phyloP scores from a whole-genome alignment of 2,113 vertebrate species.

The Pseudorasbora parva region DNA sequence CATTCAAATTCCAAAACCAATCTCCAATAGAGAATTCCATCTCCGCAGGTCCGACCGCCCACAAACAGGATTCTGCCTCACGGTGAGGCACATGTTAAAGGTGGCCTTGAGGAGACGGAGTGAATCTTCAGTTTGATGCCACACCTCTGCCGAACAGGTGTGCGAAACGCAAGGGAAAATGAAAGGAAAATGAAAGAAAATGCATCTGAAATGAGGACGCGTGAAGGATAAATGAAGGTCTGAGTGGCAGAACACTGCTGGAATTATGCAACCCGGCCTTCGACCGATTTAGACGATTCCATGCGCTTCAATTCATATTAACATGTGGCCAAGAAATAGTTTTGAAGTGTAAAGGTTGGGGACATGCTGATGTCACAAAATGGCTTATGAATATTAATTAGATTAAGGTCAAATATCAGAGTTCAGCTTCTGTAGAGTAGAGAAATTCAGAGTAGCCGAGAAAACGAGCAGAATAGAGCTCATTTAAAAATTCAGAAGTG shows the following conservation, averaged over 20 bases:
- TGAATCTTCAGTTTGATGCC: slow-evolving; percentile 28
- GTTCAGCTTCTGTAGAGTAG: no score
- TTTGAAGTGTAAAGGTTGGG: neutral
- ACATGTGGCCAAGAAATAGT: neutral
- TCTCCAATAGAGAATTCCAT: slow-evolving; percentile 69
- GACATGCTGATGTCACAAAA: neutral
- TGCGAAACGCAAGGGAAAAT: slow-evolving; percentile 54
- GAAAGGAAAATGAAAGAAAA: slow-evolving; percentile 47
- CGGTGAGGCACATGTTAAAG: slow-evolving; percentile 23
- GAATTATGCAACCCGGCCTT: slow-evolving; percentile 75
- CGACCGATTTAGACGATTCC: slow-evolving; percentile 75
- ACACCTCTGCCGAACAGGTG: neutral
- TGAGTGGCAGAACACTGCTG: slow-evolving; percentile 59
- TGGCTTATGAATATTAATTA: neutral
- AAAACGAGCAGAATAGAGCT: neutral
- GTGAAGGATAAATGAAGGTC: slow-evolving; percentile 64
- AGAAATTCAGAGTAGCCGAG: neutral
- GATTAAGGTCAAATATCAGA: neutral
- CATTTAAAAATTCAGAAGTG: neutral
- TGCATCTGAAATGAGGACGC: slow-evolving; percentile 69
- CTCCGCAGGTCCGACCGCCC: slow-evolving; percentile 65
- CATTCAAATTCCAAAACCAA: slow-evolving; percentile 75
- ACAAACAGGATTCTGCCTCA: slow-evolving; percentile 58
- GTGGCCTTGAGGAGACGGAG: slow-evolving; percentile 18
- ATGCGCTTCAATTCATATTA: neutral